These are phyloP conservation scores for Echinometra lucunter DNA, from an alignment of 53 echinoderm and acorn worm species.

Conservation along the genomic window DNA sequence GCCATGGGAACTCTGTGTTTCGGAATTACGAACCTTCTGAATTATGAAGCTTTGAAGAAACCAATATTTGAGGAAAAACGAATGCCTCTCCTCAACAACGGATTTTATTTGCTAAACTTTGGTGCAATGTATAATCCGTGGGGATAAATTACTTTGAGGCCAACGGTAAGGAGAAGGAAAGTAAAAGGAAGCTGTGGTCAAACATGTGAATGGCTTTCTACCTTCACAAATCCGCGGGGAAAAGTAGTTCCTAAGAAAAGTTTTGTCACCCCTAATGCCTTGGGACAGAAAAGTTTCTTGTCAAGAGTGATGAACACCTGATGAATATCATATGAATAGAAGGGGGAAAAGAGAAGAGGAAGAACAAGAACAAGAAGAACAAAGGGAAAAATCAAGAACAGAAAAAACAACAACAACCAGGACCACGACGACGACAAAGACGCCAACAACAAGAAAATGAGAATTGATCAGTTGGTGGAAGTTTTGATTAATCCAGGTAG, in stretches of 20 bases:
- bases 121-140: background rate
- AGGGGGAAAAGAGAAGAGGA: background rate
- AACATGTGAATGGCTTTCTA: background rate
- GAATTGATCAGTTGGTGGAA: no score
- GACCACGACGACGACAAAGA: no score
- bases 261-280: background rate
- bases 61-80: background rate
- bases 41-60: no score
- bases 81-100: background rate
- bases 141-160: slow-evolving; percentile 2
- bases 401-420: no score
- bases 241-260: background rate
- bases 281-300: background rate
- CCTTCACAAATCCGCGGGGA: background rate
- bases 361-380: no score
- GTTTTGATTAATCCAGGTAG: no score
- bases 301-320: background rate
- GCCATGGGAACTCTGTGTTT: no score
- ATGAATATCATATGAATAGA: no score
- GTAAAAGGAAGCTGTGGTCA: background rate
- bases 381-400: no score
- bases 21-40: no score
- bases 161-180: background rate
- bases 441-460: no score
- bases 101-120: background rate